Percentiles rank a stretch among this genome's conserved stretches.
Evolutionary conservation across 1,140 invertebrate species (phyloP).

Genomic region (Cecropterus lyciades): DNA sequence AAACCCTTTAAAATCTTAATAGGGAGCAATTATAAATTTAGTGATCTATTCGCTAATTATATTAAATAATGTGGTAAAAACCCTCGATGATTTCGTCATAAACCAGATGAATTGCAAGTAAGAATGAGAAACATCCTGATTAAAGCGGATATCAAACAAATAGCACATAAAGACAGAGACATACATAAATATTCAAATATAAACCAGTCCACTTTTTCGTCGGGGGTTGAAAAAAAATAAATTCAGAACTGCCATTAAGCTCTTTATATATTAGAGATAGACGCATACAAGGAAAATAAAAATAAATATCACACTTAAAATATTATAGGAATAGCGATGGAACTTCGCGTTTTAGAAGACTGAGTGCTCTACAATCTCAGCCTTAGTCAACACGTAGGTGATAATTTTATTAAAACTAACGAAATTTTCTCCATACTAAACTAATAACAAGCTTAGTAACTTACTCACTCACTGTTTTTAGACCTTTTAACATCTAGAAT

Average conservation of each 20-base stretch:
- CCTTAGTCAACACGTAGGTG: constrained; percentile 27
- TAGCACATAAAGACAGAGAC: no score
- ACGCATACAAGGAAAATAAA: background rate
- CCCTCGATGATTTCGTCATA: no score
- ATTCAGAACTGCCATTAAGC: background rate
- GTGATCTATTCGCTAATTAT: no score
- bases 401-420: constrained; percentile 7
- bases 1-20: no score
- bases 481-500: constrained; percentile 16
- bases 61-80: no score
- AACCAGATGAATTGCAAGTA: no score
- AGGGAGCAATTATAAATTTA: no score
- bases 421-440: constrained; percentile 9
- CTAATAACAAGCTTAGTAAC: background rate
- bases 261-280: background rate
- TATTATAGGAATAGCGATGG: constrained; percentile 1
- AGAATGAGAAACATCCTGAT: no score
- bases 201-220: no score
- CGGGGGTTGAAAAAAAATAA: no score
- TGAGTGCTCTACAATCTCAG: constrained; percentile 34
- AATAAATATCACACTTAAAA: background rate
- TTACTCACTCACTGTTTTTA: constrained; percentile 8
- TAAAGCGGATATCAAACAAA: no score
- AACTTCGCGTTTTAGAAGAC: constrained; percentile 31
- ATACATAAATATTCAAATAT: no score